phyloP scores from a whole-genome alignment of 2,113 vertebrate species.

The Nothocercus julius region DNA sequence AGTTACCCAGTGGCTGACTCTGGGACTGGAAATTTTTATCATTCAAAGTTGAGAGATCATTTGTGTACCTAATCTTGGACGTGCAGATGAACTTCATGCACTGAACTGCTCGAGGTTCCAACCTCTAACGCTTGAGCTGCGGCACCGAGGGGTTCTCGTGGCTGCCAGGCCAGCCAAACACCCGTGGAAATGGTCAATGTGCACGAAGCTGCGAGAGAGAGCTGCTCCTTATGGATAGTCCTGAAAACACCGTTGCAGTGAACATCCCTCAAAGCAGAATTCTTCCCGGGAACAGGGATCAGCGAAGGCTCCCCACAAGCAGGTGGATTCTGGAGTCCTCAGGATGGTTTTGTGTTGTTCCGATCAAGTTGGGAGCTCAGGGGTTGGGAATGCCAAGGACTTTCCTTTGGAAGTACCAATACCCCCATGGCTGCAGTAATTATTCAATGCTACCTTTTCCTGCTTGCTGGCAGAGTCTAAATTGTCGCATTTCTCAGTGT shows the following conservation, averaged over 20 bases:
- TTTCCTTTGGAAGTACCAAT: background rate
- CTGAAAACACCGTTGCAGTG: background rate
- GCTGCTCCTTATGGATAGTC: no score
- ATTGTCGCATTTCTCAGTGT: no score
- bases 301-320: no score
- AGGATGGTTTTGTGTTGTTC: background rate
- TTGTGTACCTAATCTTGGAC: no score
- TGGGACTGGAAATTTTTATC: background rate
- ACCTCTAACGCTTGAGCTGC: background rate
- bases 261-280: background rate
- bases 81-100: background rate
- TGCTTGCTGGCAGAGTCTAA: background rate
- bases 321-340: no score
- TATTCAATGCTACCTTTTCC: background rate
- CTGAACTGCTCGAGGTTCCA: background rate
- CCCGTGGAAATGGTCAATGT: fast-evolving
- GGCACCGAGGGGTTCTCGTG: background rate
- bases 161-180: background rate
- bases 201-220: no score
- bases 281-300: background rate
- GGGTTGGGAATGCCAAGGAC: background rate
- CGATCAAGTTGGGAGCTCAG: background rate
- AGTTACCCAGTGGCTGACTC: background rate
- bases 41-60: background rate
- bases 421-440: no score